Evolutionary conservation across 2,797 vertebrate species (phyloP), one percentile per base, ranked within the genome.

Genomic region (Danio tinwini): DNA sequence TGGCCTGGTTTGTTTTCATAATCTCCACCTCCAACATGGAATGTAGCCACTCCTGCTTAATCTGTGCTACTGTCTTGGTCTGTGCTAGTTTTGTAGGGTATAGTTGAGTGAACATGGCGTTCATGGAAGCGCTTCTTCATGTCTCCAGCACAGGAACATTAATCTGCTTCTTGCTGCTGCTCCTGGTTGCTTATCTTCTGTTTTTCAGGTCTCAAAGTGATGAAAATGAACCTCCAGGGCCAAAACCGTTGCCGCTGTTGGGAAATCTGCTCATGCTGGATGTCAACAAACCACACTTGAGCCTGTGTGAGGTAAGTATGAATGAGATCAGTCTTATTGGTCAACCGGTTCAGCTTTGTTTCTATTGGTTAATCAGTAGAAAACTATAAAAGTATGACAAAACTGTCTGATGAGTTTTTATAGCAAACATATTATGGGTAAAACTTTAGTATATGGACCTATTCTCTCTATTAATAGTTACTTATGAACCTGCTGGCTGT

Each of bases 251-350:
- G 17, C 90, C 88, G 1, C 67, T 93, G 55, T 61, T 93, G 5
- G 92, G 91, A 13, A 93, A 92, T 85, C 78, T 93, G 62, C 80
- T 88, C 21, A 84, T 88, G 63, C 5, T 93, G 77, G 86, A 92
- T 61, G 69, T 87, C 13, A 82, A 81, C 29, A 87, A 73, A 17
- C 82, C 87, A 0, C 74, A 91, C 69, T 19, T 17, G 21, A 80
- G 59, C 8, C 88, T 92, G 16, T 77, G 63, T 58, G 11, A 88
- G 61, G 91, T 92, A 50, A 89, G 75, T 8, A 42, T 8, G 14
- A 61, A 29, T 2, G 42, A 37, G 2, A 61, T n/a, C 56, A 37
- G 19, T 13, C 1, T n/a, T 71, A 1, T 7, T 71, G 52, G n/a
- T 0, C 5, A 44, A 55, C 49, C 0, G 1, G n/a, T 44, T 56